Percentiles rank a stretch among this genome's conserved stretches.
Conservation (phyloP, 2,113 vertebrate genomes). For the Prinia subflava region DNA sequence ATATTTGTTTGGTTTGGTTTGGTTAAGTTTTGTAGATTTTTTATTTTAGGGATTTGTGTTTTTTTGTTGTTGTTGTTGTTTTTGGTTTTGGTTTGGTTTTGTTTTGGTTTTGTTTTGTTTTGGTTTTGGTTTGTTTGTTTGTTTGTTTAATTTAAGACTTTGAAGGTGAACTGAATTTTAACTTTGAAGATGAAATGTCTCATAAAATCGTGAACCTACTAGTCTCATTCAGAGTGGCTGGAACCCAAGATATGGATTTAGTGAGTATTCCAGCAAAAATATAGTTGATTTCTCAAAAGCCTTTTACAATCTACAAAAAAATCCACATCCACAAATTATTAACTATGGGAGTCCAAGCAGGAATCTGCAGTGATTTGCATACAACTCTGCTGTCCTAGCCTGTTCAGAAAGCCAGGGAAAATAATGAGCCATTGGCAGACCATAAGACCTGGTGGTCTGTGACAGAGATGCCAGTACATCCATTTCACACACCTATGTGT, state of each 20-base stretch:
- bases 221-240: background rate
- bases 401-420: background rate
- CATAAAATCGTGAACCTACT: background rate
- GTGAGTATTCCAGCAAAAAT: background rate
- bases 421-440: background rate
- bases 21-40: background rate
- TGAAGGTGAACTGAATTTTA: no score
- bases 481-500: background rate
- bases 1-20: background rate
- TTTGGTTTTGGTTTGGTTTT: no score
- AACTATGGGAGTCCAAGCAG: background rate
- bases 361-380: background rate
- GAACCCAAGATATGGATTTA: background rate
- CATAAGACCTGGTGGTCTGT: background rate
- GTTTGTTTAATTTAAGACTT: background rate
- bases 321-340: background rate
- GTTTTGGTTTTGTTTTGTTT: no score
- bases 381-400: background rate
- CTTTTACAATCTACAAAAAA: background rate
- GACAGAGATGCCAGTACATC: background rate
- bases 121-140: no score
- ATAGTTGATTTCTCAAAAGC: background rate
- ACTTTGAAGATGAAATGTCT: background rate
- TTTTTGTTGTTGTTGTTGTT: background rate
- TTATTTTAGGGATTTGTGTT: accelerated